A percentile compares a stretch with the other conserved stretches of the same genome.
Conservation (phyloP, 2,113 vertebrate species). For the Cavia aperea region DNA sequence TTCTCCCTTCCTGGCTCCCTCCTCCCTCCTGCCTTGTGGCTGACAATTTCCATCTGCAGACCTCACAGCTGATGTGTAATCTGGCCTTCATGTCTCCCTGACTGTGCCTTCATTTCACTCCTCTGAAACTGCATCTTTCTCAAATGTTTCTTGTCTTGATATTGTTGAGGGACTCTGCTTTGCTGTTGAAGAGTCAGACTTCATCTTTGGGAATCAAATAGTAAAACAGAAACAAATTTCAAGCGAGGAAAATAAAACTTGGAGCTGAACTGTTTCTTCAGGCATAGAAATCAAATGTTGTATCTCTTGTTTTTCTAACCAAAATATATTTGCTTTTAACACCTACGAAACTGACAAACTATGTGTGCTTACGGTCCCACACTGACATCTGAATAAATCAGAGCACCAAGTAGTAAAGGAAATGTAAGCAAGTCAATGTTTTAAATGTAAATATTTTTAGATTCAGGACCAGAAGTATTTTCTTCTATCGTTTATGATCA, state of each 20-base stretch:
- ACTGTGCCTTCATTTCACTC: background rate
- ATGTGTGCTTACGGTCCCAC: background rate
- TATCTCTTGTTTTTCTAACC: background rate
- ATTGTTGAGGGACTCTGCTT: background rate
- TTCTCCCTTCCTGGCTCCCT: background rate
- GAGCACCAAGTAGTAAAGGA: background rate
- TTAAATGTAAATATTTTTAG: background rate
- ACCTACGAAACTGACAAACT: background rate
- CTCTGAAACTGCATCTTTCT: background rate
- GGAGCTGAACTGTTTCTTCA: background rate
- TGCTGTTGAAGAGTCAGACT: background rate
- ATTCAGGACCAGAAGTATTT: background rate
- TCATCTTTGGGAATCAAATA: background rate
- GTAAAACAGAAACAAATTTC: background rate
- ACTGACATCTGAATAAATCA: background rate
- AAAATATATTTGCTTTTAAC: background rate
- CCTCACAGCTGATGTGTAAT: background rate
- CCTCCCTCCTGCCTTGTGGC: background rate
- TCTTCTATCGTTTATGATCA: background rate
- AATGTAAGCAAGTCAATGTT: background rate
- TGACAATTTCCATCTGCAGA: background rate
- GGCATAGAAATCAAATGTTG: background rate
- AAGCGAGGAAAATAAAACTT: constrained; percentile 24
- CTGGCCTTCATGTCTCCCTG: background rate
- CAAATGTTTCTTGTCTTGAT: background rate